Evolutionary conservation across 1,140 invertebrate species (phyloP).

Genomic region (Drosophila kepulauana): DNA sequence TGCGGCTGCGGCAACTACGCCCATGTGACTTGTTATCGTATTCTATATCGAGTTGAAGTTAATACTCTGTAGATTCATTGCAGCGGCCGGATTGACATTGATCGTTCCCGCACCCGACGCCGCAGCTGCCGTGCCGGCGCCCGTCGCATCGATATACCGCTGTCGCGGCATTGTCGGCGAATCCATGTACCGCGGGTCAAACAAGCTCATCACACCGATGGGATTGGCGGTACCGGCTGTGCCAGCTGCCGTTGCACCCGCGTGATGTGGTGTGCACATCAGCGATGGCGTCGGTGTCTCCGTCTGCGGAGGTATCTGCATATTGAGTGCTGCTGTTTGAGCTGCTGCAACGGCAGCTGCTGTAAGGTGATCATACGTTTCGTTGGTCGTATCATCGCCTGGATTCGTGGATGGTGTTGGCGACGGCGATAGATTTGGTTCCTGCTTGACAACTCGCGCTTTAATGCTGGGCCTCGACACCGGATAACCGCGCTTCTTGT

Average conservation of each 20-base stretch:
- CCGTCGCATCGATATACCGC: slow-evolving; percentile 85
- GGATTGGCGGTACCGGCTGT: slow-evolving; percentile 70
- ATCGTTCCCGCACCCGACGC: slow-evolving; percentile 74
- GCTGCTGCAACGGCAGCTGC: slow-evolving; percentile 70
- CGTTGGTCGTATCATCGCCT: slow-evolving; percentile 73
- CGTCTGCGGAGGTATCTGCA: slow-evolving; percentile 86
- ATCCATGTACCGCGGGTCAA: slow-evolving; percentile 87
- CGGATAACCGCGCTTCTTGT: slow-evolving; percentile 92
- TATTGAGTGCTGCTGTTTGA: slow-evolving; percentile 85
- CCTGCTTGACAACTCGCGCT: slow-evolving; percentile 88
- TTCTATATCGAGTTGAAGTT: slow-evolving; percentile 91
- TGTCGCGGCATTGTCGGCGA: slow-evolving; percentile 85
- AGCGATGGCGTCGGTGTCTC: slow-evolving; percentile 84
- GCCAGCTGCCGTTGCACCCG: slow-evolving; percentile 51
- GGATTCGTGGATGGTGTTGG: slow-evolving; percentile 84
- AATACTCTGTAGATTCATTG: slow-evolving; percentile 89
- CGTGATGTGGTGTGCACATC: slow-evolving; percentile 85
- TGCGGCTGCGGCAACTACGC: slow-evolving; percentile 47
- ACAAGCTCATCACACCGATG: slow-evolving; percentile 87
- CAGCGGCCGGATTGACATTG: slow-evolving; percentile 85
- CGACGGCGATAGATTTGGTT: slow-evolving; percentile 86
- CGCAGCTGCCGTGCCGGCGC: slow-evolving; percentile 61
- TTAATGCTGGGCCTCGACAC: slow-evolving; percentile 91
- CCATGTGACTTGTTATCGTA: slow-evolving; percentile 78
- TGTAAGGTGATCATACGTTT: slow-evolving; percentile 85